Base-by-base conservation (phyloP, 1,140 invertebrate genomes). In the Coelopa frigida region DNA sequence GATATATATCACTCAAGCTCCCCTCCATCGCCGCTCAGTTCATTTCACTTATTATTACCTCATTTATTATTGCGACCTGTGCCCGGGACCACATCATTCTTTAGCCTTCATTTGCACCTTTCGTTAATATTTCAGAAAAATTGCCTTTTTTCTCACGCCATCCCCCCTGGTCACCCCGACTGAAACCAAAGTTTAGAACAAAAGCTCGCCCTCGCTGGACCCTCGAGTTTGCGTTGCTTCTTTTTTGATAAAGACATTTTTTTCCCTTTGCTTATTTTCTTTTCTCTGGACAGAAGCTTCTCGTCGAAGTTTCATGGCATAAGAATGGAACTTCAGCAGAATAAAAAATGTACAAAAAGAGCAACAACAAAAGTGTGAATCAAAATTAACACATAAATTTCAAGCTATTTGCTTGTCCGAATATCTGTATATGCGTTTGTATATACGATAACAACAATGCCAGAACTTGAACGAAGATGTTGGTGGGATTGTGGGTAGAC, bases 301-400 rank as follows among this genome's bases (percentile, higher is more conserved):
- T n/a, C n/a, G n/a, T n/a, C n/a, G n/a, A n/a, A n/a, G n/a, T n/a
- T n/a, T n/a, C n/a, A n/a, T n/a, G n/a, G n/a, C n/a, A n/a, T n/a
- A n/a, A n/a, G n/a, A n/a, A n/a, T n/a, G n/a, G n/a, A n/a, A n/a
- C n/a, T n/a, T n/a, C n/a, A n/a, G n/a, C n/a, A 36, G 14, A 47
- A 24, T 21, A 27, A 51, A 49, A 37, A 37, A 45, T 40, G 44
- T 27, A 31, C 29, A 46, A 29, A 35, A 15, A 44, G 52, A 41
- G 23, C 12, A 24, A 12, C 27, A 23, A 6, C 39, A 8, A 59
- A 56, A 22, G 31, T 43, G 52, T 55, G 54, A 58, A 61, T 64
- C 57, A 50, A 63, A 63, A 63, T 63, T 64, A 63, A 64, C 60
- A 63, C 60, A 63, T 63, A 63, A 63, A 63, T 63, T 64, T 59